These are phyloP conservation scores for Istiophorus platypterus DNA, from an alignment of 2,113 vertebrate genomes.

Conservation along the genomic window DNA sequence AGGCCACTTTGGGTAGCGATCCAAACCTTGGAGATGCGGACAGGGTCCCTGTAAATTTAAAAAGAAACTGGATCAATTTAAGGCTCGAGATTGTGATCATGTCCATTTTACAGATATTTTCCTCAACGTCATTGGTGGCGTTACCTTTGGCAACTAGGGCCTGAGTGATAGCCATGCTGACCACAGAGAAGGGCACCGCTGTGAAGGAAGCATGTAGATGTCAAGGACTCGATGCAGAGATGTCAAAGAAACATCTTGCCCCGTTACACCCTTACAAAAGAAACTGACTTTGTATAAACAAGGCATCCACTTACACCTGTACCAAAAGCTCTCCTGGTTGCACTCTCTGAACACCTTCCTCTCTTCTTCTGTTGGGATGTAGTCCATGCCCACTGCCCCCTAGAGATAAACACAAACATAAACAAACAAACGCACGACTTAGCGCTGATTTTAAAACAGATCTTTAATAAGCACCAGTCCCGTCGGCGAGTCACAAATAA, in stretches of 20 bases:
- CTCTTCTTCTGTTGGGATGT: constrained; percentile 92
- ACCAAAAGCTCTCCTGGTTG: constrained; percentile 90
- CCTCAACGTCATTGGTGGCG: background rate
- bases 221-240: background rate
- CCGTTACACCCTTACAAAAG: background rate
- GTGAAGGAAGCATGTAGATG: constrained; percentile 23
- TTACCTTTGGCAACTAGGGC: constrained; percentile 91
- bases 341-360: constrained; percentile 89
- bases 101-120: background rate
- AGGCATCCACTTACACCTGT: constrained; percentile 88
- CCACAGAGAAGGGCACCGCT: constrained; percentile 91
- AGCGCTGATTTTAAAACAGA: background rate
- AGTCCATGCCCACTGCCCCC: constrained; percentile 79
- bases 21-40: constrained; percentile 88
- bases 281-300: background rate
- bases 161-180: constrained; percentile 89
- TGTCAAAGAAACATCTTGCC: background rate
- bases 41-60: constrained; percentile 83
- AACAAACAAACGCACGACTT: constrained; percentile 3
- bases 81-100: background rate
- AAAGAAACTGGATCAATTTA: constrained; percentile 20
- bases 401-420: constrained; percentile 37
- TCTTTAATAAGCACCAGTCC: background rate
- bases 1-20: constrained; percentile 88
- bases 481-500: background rate